Evolutionary conservation across 1,140 invertebrate genomes (phyloP), one percentile per base, ranked within the genome.

Genomic region (Polyergus mexicanus): DNA sequence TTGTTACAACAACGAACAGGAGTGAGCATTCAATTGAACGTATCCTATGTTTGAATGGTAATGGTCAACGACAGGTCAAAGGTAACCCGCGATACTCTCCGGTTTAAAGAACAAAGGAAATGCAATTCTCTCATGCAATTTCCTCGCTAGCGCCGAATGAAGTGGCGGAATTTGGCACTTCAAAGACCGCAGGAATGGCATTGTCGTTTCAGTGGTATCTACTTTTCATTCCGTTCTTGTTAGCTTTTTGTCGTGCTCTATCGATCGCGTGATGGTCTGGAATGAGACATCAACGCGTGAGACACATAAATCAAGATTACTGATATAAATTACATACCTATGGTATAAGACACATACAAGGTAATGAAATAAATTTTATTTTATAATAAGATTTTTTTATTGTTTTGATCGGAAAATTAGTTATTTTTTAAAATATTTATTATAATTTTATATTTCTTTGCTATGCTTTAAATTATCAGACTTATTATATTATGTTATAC

Each of bases 61-160:
- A 83, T 86, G 86, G 60, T 85, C 86, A 76, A 66, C 66, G 81
- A 86, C 65, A 84, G 54, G 84, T 86, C 72, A 86, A 88, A 89
- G 87, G 77, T 88, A 85, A 76, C 83, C 13, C 54, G 84, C 56
- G 74, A 66, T 56, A 74, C 58, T 5, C 63, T 60, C 41, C 63
- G 62, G 65, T 69, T 89, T 74, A 77, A 86, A 86, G 86, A 85
- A 86, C 88, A 81, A 85, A 80, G 86, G 88, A 88, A 89, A 89
- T 83, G 75, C 86, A 88, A 89, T 89, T 89, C 88, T 81, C 88
- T 83, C 83, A 63, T 86, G 86, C 84, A 89, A 89, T 89, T 89
- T 88, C 83, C 86, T 75, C 80, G 63, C 76, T 38, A 63, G 69
- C 69, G 84, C 66, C 51, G 76, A 87, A 87, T 87, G 83, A 87